Base-by-base conservation (phyloP, 2,888 invertebrate genomes). In the Linyphia triangularis region DNA sequence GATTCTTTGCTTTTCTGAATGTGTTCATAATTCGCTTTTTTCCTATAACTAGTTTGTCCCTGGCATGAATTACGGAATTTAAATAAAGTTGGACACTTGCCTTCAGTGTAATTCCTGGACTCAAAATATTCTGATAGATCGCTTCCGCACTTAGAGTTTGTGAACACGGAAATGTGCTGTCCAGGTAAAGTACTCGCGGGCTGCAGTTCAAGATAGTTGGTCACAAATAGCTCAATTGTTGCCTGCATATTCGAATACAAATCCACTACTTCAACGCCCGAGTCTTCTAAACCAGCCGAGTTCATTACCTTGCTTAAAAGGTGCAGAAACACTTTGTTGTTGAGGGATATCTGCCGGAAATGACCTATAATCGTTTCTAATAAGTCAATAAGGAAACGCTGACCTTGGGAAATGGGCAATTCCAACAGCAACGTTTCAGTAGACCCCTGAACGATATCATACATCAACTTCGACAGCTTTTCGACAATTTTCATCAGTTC, bases 231-330 rank as follows among this genome's bases (percentile, higher is more conserved):
- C 59, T 88, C 86, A 40, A 88, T 26, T 5, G 59, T n/a, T n/a
- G 26, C 26, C 9, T 88, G 86, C 37, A 81, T 61, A 51, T 75
- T 75, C 2, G 86, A 88, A 40, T 81, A 88, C 40, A 88, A 13
- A 57, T 81, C 81, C 0, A 28, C 61, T 28, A 75, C 69, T 24
- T 88, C 67, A 33, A 63, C 65, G 22, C 28, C 13, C 0, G 59
- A n/a, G 0, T 65, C 65, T 16, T 51, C 57, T 13, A 33, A 43
- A 10, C 9, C 63, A 4, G 1, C 19, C 5, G 28, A 30, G 16
- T 43, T 10, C 0, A 59, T 37, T 10, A 22, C 19, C 7, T 81
- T 81, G 24, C 37, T 26, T 19, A 81, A 28, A 40, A 81, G 59
- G 5, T 69, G 16, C 22, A 88, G 24, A 40, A 88, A 82, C 6